phyloP scores from a whole-genome alignment of 2,797 vertebrate species.

The Prionace glauca region DNA sequence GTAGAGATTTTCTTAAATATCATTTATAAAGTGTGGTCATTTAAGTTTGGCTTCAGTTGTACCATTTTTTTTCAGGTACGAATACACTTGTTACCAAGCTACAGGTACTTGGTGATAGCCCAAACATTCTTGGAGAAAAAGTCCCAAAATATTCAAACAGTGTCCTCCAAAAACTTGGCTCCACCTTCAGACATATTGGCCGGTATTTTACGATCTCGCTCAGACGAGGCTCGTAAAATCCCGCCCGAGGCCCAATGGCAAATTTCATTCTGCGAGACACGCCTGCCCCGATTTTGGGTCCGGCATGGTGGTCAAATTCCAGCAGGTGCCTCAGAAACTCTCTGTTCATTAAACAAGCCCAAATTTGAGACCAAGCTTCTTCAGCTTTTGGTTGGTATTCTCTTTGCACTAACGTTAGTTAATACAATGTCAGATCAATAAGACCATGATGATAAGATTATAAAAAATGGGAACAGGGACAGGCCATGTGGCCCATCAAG shows the following conservation, averaged over 20 bases:
- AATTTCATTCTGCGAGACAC: too few relatives aligned
- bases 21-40: not conserved
- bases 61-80: not conserved
- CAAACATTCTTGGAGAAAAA: not conserved
- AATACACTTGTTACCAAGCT: not conserved
- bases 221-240: too few relatives aligned
- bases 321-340: not conserved
- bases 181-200: not conserved
- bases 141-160: not conserved
- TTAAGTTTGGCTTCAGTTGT: not conserved
- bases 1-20: not conserved
- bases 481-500: not conserved
- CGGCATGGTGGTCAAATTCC: too few relatives aligned
- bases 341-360: not conserved
- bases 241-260: too few relatives aligned
- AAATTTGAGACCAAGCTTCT: not conserved
- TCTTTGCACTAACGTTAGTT: not conserved
- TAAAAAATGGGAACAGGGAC: not conserved
- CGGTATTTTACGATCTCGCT: too few relatives aligned
- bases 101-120: not conserved
- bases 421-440: not conserved
- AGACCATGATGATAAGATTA: not conserved
- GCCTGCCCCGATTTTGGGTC: too few relatives aligned
- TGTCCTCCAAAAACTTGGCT: not conserved
- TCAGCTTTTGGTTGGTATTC: not conserved